These are phyloP conservation scores for Phortica okadai DNA, from an alignment of 2,888 invertebrate genomes.

Conservation along the genomic window DNA sequence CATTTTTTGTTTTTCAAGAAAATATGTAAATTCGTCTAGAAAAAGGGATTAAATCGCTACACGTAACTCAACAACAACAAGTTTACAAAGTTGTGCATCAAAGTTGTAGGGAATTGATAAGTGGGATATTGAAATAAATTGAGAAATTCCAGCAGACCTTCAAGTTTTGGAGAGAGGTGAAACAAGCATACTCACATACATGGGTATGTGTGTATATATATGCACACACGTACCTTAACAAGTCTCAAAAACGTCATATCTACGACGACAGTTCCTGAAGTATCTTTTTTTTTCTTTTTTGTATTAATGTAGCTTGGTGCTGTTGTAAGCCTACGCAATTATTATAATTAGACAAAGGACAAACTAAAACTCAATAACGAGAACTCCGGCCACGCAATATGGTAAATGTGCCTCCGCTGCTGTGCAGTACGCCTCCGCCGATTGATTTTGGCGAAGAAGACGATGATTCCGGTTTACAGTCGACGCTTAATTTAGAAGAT, in stretches of 20 bases:
- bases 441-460: slow-evolving; percentile 76
- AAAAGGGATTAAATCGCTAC: neutral
- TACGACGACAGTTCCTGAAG: slow-evolving; percentile 48
- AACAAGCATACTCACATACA: slow-evolving; percentile 19
- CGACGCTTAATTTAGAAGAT: slow-evolving; percentile 69
- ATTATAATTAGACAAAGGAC: slow-evolving; percentile 44
- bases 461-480: slow-evolving; percentile 75
- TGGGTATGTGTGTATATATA: slow-evolving; percentile 48
- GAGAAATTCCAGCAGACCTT: slow-evolving; percentile 67
- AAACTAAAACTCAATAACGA: slow-evolving; percentile 56
- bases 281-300: slow-evolving; percentile 25
- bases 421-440: slow-evolving; percentile 80
- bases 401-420: slow-evolving; percentile 78
- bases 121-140: slow-evolving; percentile 38
- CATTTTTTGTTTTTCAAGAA: slow-evolving; percentile 59
- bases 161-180: slow-evolving; percentile 46
- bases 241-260: slow-evolving; percentile 53
- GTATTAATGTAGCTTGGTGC: slow-evolving; percentile 50
- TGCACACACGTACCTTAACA: slow-evolving; percentile 23
- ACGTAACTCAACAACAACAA: slow-evolving; percentile 3
- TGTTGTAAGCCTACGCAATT: slow-evolving; percentile 39
- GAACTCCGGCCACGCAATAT: slow-evolving; percentile 65
- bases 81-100: slow-evolving; percentile 27
- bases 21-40: slow-evolving; percentile 52
- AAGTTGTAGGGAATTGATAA: slow-evolving; percentile 26